Percentiles rank a stretch among this genome's conserved stretches.
Conservation (phyloP, 2,113 vertebrate genomes). For the Protobothrops flavoviridis region DNA sequence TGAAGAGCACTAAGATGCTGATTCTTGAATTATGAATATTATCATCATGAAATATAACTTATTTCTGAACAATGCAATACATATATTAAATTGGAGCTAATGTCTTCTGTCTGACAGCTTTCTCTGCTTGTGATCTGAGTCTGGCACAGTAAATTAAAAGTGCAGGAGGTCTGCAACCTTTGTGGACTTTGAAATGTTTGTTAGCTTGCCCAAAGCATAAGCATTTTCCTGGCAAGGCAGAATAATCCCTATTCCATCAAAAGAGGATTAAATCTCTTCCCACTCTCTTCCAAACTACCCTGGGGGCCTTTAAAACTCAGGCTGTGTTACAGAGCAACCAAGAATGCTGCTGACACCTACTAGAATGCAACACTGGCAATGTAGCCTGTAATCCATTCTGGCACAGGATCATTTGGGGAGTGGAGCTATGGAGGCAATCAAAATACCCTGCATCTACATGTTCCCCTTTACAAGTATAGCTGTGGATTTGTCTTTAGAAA, state of each 20-base stretch:
- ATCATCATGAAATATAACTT: background rate
- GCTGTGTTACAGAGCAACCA: background rate
- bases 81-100: conserved; percentile 16
- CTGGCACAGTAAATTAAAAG: background rate
- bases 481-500: background rate
- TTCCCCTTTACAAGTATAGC: background rate
- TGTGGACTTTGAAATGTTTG: background rate
- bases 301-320: background rate
- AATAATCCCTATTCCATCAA: background rate
- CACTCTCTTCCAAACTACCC: background rate
- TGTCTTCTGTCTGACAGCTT: background rate
- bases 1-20: background rate
- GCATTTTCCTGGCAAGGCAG: background rate
- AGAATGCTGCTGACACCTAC: background rate
- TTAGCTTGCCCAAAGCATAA: background rate
- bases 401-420: background rate
- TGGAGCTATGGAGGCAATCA: background rate
- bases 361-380: background rate
- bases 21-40: background rate
- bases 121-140: background rate
- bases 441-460: background rate
- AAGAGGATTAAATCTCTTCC: background rate
- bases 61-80: conserved; percentile 30
- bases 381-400: background rate
- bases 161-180: background rate